phyloP scores from a whole-genome alignment of 2,113 vertebrate species.

The Myiopsitta monachus region DNA sequence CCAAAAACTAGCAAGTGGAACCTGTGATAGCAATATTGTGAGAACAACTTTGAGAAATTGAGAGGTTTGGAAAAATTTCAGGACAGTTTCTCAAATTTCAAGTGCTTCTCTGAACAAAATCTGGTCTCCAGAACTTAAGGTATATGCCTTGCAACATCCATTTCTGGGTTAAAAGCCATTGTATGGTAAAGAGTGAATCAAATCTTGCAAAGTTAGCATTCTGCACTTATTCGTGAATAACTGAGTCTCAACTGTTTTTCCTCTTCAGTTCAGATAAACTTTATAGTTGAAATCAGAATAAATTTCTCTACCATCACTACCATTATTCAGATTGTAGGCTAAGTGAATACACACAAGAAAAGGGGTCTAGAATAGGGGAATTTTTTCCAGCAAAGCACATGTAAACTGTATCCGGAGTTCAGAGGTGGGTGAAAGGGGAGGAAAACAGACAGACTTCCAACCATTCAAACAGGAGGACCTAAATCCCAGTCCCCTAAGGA shows the following conservation, averaged over 20 bases:
- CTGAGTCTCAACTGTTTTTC: not conserved
- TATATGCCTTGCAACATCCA: not conserved
- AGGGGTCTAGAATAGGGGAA: not conserved
- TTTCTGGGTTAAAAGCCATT: not conserved
- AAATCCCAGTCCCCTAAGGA: not conserved
- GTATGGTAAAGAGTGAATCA: not conserved
- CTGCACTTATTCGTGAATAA: not conserved
- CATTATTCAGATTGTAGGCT: not conserved
- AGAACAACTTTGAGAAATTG: not conserved
- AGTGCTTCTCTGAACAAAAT: not conserved
- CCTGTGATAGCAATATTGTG: not conserved
- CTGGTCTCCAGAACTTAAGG: not conserved
- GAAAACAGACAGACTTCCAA: not conserved
- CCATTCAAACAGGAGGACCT: conserved; percentile 20
- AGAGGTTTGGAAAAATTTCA: not conserved
- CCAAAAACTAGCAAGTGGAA: not conserved
- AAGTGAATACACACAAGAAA: conserved; percentile 27
- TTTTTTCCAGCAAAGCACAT: not conserved
- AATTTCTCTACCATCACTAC: not conserved
- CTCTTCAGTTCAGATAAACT: not conserved
- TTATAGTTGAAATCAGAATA: conserved; percentile 18
- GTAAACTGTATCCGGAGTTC: not conserved
- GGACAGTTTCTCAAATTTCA: not conserved
- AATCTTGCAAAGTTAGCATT: not conserved
- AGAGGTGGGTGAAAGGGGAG: not conserved